Evolutionary conservation across 2,113 vertebrate species (phyloP), one percentile per base, ranked within the genome.

Genomic region (Labeo rohita): DNA sequence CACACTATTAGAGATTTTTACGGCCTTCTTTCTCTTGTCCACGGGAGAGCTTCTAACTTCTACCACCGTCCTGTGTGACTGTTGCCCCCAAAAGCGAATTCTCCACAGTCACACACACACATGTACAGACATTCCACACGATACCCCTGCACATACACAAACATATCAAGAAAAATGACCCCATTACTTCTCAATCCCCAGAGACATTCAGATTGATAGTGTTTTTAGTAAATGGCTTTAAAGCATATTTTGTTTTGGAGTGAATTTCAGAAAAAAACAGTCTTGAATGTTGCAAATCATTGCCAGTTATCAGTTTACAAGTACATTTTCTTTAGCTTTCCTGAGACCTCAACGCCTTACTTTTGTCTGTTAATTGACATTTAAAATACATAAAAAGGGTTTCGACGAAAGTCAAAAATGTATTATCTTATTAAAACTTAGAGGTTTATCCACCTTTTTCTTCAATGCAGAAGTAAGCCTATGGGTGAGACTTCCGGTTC

Each of bases 1-100:
- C 63, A 87, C 43, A 9, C 72, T 82, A 78, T 74, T 77, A 84
- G 78, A 87, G 70, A 73, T 81, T 52, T 84, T 75, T 76, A 70
- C 66, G 47, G 76, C 54, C 36, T 82, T 21, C n/a, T 79, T 86
- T 81, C 68, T 47, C 73, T 28, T 73, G 63, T 50, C 73, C 73
- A 50, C 73, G 15, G 70, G 70, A 76, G 21, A 76, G 73, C 73
- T 47, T 76, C 43, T 76, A 50, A 49, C 73, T 76, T 47, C 50
- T 50, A 76, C 28, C n/a, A 50, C 43, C 3, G 12, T 28, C n/a
- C n/a, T 28, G 73, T 50, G 47, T 0, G 21, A 49, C 80, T 3
- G 1, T n/a, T 49, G 61, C 39, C 78, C 36, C 80, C 45, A 81
- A 47, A 49, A 68, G 61, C 12, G 4, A 50, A 66, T 66, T 81